Conservation (phyloP, 2,797 vertebrate genomes). For the Poeciliopsis presidionis region DNA sequence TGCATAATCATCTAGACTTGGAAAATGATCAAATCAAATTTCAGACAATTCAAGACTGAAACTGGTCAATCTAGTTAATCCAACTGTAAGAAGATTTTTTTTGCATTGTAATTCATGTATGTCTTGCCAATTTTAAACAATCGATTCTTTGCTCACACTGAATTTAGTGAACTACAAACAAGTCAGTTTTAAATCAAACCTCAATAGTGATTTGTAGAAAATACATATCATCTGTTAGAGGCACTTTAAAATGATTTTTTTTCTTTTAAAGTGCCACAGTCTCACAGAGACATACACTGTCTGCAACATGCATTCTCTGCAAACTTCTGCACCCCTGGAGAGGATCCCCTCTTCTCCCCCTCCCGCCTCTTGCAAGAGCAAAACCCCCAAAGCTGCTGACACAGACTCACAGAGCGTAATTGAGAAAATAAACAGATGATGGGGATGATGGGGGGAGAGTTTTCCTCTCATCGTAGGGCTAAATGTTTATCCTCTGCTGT, state of each 20-base stretch:
- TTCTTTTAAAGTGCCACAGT: neutral
- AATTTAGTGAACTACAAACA: neutral
- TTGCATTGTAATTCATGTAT: neutral
- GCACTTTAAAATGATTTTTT: neutral
- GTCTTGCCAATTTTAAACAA: too few species aligned
- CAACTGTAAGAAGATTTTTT: neutral
- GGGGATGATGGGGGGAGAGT: neutral
- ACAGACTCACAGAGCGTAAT: conserved; percentile 44
- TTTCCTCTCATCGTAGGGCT: conserved; percentile 26
- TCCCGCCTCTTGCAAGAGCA: conserved; percentile 17
- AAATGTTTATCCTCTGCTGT: conserved; percentile 50
- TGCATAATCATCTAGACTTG: neutral
- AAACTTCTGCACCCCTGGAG: conserved; percentile 33
- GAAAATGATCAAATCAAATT: neutral
- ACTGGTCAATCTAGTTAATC: neutral
- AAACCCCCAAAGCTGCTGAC: conserved; percentile 53
- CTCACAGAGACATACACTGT: neutral
- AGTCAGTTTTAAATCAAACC: neutral
- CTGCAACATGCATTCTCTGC: conserved; percentile 14
- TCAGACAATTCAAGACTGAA: neutral
- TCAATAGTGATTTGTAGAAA: neutral
- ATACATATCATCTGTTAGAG: neutral
- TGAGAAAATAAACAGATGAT: conserved; percentile 67
- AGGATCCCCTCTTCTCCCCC: conserved; percentile 1
- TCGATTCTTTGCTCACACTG: neutral